Conservation (phyloP, 2,888 invertebrate species). For the Ditylenchus weischeri region DNA sequence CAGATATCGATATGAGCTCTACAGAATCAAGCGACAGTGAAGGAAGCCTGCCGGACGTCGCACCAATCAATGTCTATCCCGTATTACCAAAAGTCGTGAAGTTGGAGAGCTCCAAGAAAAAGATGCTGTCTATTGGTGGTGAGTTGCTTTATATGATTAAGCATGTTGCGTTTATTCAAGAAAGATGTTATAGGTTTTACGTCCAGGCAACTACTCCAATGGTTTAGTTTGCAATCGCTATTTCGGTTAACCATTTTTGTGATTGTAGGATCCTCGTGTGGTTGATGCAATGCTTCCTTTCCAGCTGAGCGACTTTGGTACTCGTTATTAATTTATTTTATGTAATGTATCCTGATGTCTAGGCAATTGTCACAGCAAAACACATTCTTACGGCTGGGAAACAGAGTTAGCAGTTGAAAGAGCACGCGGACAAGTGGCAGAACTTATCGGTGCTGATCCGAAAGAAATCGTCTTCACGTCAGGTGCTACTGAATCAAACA, state of each 20-base stretch:
- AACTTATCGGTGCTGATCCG: slow-evolving; percentile 72
- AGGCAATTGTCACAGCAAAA: slow-evolving; percentile 68
- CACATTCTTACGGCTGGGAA: slow-evolving; percentile 72
- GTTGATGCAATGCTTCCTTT: slow-evolving; percentile 95
- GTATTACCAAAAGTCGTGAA: too few relatives aligned
- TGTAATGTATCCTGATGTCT: slow-evolving; percentile 60
- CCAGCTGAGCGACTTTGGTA: slow-evolving; percentile 79
- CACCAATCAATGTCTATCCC: too few relatives aligned
- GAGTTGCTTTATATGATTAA: too few relatives aligned
- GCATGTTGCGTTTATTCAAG: too few relatives aligned
- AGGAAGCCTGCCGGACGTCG: too few relatives aligned
- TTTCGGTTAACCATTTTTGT: slow-evolving; percentile 1
- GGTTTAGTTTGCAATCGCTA: slow-evolving; percentile 64
- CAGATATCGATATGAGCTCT: too few relatives aligned
- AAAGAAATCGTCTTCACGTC: slow-evolving; percentile 97
- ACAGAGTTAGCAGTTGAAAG: slow-evolving; percentile 89
- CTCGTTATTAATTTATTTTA: slow-evolving; percentile 80
- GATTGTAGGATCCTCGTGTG: slow-evolving; percentile 82
- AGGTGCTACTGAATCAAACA: slow-evolving; percentile 97
- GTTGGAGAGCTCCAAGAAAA: too few relatives aligned
- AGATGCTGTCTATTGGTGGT: too few relatives aligned
- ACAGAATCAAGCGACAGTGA: too few relatives aligned
- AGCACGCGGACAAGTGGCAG: slow-evolving; percentile 69
- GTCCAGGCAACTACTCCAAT: slow-evolving; percentile 92
- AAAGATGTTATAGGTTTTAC: too few relatives aligned